Percentiles rank a stretch among this genome's conserved stretches.
Conservation (phyloP, 2,113 vertebrate genomes). For the Cranoglanis bouderius region DNA sequence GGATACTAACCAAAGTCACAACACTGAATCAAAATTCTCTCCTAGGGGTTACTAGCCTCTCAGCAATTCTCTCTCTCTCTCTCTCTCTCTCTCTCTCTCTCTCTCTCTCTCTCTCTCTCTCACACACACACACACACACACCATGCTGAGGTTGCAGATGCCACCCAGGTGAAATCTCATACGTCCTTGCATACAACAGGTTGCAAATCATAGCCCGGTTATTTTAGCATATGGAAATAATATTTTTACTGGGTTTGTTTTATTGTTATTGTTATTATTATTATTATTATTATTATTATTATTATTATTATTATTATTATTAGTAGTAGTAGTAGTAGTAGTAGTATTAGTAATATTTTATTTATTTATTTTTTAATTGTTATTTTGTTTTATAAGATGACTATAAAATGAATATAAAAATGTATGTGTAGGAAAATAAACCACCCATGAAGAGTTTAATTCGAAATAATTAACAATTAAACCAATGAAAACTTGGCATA, state of each 20-base stretch:
- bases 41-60: conserved; percentile 63
- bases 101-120: neutral
- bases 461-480: neutral
- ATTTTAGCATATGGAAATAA: neutral
- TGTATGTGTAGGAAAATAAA: neutral
- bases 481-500: neutral
- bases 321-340: too few relatives aligned
- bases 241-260: neutral
- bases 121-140: neutral
- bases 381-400: neutral
- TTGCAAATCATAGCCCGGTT: neutral
- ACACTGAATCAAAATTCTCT: conserved; percentile 67
- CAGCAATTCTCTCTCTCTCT: conserved; percentile 40
- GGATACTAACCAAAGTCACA: conserved; percentile 70
- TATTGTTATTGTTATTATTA: conserved; percentile 30
- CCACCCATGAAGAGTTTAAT: neutral
- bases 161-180: neutral
- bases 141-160: neutral
- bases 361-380: too few relatives aligned
- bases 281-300: conserved; percentile 17
- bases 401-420: neutral
- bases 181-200: neutral
- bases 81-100: neutral
- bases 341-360: too few relatives aligned
- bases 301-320: neutral